Conservation (phyloP, 2,797 vertebrate species). For the Adelosebastes latens region DNA sequence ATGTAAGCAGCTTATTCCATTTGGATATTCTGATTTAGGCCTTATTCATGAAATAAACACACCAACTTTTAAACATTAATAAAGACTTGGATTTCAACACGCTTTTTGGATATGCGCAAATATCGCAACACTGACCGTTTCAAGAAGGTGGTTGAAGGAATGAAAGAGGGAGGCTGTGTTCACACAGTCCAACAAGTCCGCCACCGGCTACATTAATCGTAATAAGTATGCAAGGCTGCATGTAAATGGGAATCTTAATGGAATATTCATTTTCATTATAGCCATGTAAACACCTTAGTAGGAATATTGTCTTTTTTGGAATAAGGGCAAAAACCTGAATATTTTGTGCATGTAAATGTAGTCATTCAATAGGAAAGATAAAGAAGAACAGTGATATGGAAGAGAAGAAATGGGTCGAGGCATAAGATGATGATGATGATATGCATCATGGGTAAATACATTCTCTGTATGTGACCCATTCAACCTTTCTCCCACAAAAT, state of each 20-base stretch:
- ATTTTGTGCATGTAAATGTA: neutral
- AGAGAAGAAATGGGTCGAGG: neutral
- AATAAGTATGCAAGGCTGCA: neutral
- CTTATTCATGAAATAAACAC: neutral
- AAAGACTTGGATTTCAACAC: neutral
- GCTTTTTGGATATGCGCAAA: too few species aligned
- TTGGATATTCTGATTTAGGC: neutral
- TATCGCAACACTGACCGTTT: neutral
- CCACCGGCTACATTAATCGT: neutral
- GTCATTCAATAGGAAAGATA: neutral
- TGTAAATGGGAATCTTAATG: neutral
- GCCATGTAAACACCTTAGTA: neutral
- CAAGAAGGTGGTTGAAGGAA: neutral
- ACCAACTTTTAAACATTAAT: neutral
- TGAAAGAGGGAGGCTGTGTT: neutral
- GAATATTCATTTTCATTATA: neutral
- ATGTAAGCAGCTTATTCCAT: neutral
- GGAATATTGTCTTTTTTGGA: neutral
- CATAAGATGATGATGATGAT: neutral
- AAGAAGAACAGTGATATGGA: neutral
- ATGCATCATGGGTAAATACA: neutral
- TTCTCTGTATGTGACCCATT: neutral
- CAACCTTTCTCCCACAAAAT: neutral
- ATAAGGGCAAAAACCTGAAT: neutral
- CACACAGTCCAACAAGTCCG: neutral